Evolutionary conservation across 2,113 vertebrate species (phyloP).

Genomic region (Myocastor coypus): DNA sequence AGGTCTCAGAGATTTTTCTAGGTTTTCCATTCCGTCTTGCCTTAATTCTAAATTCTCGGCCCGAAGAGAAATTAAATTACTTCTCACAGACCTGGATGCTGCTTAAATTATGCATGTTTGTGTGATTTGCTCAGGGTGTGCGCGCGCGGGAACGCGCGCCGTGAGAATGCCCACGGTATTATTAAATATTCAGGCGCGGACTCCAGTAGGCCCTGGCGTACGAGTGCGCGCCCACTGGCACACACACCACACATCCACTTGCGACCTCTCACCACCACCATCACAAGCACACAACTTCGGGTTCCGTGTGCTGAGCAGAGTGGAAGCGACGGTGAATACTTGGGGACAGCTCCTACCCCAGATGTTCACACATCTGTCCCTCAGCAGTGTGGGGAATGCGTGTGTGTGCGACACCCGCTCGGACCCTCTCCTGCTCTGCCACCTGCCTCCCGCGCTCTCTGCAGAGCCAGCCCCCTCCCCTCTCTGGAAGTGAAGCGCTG

Average conservation of each 20-base stretch:
- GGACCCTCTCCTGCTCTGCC: conserved; percentile 66
- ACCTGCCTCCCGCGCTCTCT: conserved; percentile 76
- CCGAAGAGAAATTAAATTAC: conserved; percentile 75
- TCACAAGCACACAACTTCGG: conserved; percentile 53
- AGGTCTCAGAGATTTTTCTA: conserved; percentile 30
- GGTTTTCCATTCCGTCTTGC: not conserved
- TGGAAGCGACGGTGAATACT: conserved; percentile 41
- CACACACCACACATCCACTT: not conserved
- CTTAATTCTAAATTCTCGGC: conserved; percentile 72
- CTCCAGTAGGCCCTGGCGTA: conserved; percentile 53
- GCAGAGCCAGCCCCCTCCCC: conserved; percentile 71
- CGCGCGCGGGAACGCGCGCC: not conserved
- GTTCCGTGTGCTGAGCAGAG: not conserved
- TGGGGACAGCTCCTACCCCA: conserved; percentile 60
- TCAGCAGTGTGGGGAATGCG: conserved; percentile 44
- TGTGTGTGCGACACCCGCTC: conserved; percentile 41
- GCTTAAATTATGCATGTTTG: conserved; percentile 74
- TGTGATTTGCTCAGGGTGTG: conserved; percentile 36
- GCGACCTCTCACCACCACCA: not conserved
- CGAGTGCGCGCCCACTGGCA: conserved; percentile 41
- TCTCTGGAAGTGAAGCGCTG: too few species aligned
- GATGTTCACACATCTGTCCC: conserved; percentile 79
- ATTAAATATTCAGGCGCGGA: conserved; percentile 59
- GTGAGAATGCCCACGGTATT: conserved; percentile 51
- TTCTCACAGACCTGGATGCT: conserved; percentile 64